Conservation (phyloP, 1,140 invertebrate genomes). For the Microplitis mediator region DNA sequence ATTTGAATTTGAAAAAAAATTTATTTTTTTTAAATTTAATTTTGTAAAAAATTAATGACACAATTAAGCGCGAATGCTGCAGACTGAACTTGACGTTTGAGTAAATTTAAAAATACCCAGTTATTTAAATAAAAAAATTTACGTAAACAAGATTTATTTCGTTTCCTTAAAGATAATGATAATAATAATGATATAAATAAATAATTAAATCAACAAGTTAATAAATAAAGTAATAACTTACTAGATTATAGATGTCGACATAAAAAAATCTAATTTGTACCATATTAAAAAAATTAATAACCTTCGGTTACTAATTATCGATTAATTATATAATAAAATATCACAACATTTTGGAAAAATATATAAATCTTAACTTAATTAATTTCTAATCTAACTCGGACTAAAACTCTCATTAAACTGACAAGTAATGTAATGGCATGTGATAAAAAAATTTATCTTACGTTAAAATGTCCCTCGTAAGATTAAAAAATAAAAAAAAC, state of each 20-base stretch:
- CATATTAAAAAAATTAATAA: slow-evolving; percentile 36
- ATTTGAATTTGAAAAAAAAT: too few species aligned
- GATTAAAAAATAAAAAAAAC: slow-evolving; percentile 19
- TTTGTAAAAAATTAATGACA: too few species aligned
- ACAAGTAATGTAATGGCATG: slow-evolving; percentile 40
- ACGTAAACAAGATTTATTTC: background rate
- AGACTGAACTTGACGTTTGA: background rate
- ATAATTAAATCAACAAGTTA: background rate
- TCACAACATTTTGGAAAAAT: background rate
- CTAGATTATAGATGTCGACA: slow-evolving; percentile 46
- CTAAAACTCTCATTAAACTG: slow-evolving; percentile 21
- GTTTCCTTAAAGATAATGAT: background rate
- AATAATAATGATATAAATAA: background rate
- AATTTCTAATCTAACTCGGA: too few species aligned
- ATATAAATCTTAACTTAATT: background rate
- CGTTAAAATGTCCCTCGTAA: slow-evolving; percentile 24
- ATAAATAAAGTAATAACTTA: slow-evolving; percentile 35
- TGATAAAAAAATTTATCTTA: slow-evolving; percentile 42
- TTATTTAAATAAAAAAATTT: background rate
- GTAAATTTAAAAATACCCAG: background rate
- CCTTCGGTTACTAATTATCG: background rate
- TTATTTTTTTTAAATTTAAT: too few species aligned
- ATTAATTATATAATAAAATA: background rate
- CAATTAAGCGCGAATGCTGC: too few species aligned
- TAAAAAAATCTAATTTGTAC: slow-evolving; percentile 52